Evolutionary conservation across 2,113 vertebrate species (phyloP), one percentile per base, ranked within the genome.

Genomic region (Elachura formosa): DNA sequence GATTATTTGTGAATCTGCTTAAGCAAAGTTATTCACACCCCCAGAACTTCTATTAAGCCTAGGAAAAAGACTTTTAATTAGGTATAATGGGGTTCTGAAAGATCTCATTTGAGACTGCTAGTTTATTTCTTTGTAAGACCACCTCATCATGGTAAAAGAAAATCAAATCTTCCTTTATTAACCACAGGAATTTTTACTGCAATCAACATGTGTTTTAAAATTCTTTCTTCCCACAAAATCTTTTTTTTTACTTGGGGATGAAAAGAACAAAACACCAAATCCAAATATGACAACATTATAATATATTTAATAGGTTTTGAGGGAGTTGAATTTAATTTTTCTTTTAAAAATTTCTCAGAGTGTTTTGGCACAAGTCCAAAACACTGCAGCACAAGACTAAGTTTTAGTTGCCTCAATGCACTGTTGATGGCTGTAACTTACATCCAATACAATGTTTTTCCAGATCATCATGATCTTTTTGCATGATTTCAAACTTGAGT

Each of bases 1-100:
- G 90, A 90, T 90, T 86, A 90, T 90, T 86, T 93, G 68, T 77
- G 84, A 94, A 94, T 88, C 72, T 94, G 33, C 48, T 92, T 90
- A 93, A 90, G n/a, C 17, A 88, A 91, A 93, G 72, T 94, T 95
- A 86, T 94, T 95, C 82, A 75, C 52, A 56, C 25, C 17, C 63
- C 17, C 63, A 74, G 56, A 94, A 85, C 55, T 83, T 94, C 87
- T 80, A 90, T 88, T 94, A 93, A 93, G 62, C 43, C 67, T 55
- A 52, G 20, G 24, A 74, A 89, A 90, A 87, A 59, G 12, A 40
- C 52, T 88, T 90, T 89, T 96, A 87, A 93, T 95, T 83, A 75
- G 40, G 28, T 83, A 25, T 83, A 94, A 85, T 67, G 43, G 46
- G 28, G 31, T 75, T 81, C 84, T 91, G 72, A 94, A 62, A 73